Conservation (phyloP, 1,140 invertebrate species). For the Sitodiplosis mosellana region DNA sequence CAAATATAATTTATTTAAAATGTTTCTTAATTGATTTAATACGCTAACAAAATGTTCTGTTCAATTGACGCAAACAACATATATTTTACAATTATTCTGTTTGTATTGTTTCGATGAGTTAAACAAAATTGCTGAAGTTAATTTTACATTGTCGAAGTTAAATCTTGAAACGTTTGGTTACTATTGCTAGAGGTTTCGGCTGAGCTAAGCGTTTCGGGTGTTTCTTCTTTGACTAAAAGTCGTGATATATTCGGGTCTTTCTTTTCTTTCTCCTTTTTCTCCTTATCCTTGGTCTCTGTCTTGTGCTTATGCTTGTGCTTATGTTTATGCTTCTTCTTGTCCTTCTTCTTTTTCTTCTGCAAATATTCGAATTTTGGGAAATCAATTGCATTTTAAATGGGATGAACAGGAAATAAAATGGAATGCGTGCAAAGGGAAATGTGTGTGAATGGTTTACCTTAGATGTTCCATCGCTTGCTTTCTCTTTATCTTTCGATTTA, state of each 20-base stretch:
- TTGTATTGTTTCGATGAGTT: too few species aligned
- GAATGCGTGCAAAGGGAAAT: too few species aligned
- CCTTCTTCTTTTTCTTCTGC: slow-evolving; percentile 59
- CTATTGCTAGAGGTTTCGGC: slow-evolving; percentile 29
- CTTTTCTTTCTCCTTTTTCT: slow-evolving; percentile 26
- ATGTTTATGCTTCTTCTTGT: slow-evolving; percentile 66
- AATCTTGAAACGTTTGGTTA: slow-evolving; percentile 6
- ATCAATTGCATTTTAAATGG: too few species aligned
- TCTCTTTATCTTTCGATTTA: slow-evolving; percentile 31
- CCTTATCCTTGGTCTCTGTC: slow-evolving; percentile 23
- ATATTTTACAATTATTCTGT: too few species aligned
- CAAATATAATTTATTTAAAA: too few species aligned
- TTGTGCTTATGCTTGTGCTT: slow-evolving; percentile 59
- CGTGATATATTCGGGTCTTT: slow-evolving; percentile 25
- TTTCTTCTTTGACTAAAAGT: slow-evolving; percentile 29
- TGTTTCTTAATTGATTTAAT: too few species aligned
- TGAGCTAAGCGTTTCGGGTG: slow-evolving; percentile 35
- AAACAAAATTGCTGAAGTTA: too few species aligned
- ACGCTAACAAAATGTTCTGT: too few species aligned
- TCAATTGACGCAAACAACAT: too few species aligned
- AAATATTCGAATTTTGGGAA: too few species aligned
- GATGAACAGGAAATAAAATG: too few species aligned
- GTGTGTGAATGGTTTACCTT: slow-evolving; percentile 27
- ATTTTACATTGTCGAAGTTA: neutral
- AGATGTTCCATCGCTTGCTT: slow-evolving; percentile 23